Conservation (phyloP, 2,888 invertebrate species). For the Troilus luridus region DNA sequence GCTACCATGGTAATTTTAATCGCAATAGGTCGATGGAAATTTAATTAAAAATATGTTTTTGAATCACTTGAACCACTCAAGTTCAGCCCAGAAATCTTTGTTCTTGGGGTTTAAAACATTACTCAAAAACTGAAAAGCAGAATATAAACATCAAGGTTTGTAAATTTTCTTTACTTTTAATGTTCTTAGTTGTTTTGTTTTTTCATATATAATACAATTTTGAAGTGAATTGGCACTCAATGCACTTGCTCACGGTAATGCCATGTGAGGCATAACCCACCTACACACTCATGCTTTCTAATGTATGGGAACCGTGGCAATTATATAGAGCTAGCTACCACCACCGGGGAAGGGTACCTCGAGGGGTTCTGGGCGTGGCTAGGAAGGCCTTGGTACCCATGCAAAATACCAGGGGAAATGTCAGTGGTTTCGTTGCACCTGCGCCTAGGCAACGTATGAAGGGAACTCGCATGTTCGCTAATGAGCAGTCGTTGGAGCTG, state of each 20-base stretch:
- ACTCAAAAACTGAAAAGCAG: no score
- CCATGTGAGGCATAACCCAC: neutral
- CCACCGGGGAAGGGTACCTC: constrained; percentile 4
- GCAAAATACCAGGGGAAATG: constrained; percentile 50
- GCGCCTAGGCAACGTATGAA: neutral
- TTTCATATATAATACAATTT: no score
- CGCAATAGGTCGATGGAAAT: no score
- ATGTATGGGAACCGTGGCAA: neutral
- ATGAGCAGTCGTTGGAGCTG: neutral
- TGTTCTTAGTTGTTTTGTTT: no score
- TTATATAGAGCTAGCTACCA: neutral
- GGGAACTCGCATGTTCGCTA: neutral
- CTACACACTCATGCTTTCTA: neutral
- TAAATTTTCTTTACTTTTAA: no score
- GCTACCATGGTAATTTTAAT: no score
- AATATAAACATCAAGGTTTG: no score
- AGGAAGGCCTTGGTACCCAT: constrained; percentile 5
- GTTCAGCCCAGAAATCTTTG: no score
- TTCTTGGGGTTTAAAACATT: no score
- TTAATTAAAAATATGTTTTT: no score
- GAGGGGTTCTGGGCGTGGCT: constrained; percentile 33
- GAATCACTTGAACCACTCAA: no score
- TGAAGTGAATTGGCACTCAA: neutral
- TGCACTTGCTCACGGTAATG: neutral
- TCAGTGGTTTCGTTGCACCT: constrained; percentile 26